Conservation (phyloP, 2,888 invertebrate species). For the Volucella bombylans region DNA sequence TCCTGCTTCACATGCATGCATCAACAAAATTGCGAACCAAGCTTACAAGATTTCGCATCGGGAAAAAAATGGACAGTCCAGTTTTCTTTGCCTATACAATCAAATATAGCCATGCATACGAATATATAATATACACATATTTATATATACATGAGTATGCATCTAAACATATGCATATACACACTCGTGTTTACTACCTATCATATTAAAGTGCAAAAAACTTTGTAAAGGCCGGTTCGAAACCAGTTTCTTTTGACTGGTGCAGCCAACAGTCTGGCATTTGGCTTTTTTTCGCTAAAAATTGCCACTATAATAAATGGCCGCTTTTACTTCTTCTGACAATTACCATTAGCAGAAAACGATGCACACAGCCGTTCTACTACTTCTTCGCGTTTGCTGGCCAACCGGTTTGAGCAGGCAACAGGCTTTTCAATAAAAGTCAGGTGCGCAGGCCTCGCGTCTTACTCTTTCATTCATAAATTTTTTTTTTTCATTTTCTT, state of each 20-base stretch:
- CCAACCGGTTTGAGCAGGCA: slow-evolving; percentile 64
- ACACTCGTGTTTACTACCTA: slow-evolving; percentile 6
- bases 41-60: slow-evolving; percentile 53
- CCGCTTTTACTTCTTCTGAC: slow-evolving; percentile 71
- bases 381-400: slow-evolving; percentile 62
- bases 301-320: slow-evolving; percentile 71
- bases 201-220: slow-evolving; percentile 51
- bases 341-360: slow-evolving; percentile 70
- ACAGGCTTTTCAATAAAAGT: slow-evolving; percentile 72
- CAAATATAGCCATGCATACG: slow-evolving; percentile 19
- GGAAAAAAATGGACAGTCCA: slow-evolving; percentile 44
- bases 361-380: slow-evolving; percentile 55
- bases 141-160: slow-evolving; percentile 12
- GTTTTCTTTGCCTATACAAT: slow-evolving; percentile 60
- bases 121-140: neutral
- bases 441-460: slow-evolving; percentile 71
- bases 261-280: slow-evolving; percentile 59
- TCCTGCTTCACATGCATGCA: slow-evolving; percentile 70
- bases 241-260: slow-evolving; percentile 61
- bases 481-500: neutral
- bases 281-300: slow-evolving; percentile 34
- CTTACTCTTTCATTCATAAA: slow-evolving; percentile 72
- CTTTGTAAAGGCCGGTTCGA: slow-evolving; percentile 60
- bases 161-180: neutral
- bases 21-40: slow-evolving; percentile 59